phyloP scores from a whole-genome alignment of 2,888 invertebrate genomes.

The Mythimna loreyi region DNA sequence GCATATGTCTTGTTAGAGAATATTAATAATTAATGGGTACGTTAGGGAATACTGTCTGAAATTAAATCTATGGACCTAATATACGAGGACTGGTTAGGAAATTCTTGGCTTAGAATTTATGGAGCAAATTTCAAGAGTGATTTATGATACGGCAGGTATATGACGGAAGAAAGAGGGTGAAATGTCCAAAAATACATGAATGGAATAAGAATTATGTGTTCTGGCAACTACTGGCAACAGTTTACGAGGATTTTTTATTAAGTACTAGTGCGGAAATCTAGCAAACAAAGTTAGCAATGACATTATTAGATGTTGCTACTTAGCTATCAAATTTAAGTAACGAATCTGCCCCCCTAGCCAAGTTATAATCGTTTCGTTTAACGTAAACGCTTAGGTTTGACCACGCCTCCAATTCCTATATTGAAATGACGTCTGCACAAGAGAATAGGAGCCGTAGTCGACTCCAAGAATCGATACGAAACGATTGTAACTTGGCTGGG shows the following conservation, averaged over 20 bases:
- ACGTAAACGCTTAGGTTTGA: too few species aligned
- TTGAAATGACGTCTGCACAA: too few species aligned
- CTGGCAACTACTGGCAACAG: too few species aligned
- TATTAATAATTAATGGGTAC: conserved; percentile 7
- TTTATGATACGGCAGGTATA: conserved; percentile 26
- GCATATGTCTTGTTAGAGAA: background rate
- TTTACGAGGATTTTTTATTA: background rate
- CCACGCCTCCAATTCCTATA: too few species aligned
- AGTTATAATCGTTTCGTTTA: too few species aligned
- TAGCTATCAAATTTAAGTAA: too few species aligned
- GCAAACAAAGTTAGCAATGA: too few species aligned
- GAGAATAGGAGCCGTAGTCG: too few species aligned
- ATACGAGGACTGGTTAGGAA: conserved; percentile 1
- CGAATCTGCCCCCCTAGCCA: too few species aligned
- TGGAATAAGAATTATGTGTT: background rate
- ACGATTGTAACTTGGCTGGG: too few species aligned
- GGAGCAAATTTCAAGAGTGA: conserved; percentile 23
- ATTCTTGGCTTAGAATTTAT: conserved; percentile 26
- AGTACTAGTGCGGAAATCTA: background rate
- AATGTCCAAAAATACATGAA: background rate
- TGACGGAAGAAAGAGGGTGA: conserved; percentile 5
- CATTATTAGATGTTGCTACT: too few species aligned
- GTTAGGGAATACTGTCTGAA: conserved; percentile 15
- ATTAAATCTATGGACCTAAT: conserved; percentile 27
- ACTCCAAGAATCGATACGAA: too few species aligned